A percentile compares a stretch with the other conserved stretches of the same genome.
Evolutionary conservation across 2,797 vertebrate species (phyloP).

Genomic region (Cetoscarus ocellatus): DNA sequence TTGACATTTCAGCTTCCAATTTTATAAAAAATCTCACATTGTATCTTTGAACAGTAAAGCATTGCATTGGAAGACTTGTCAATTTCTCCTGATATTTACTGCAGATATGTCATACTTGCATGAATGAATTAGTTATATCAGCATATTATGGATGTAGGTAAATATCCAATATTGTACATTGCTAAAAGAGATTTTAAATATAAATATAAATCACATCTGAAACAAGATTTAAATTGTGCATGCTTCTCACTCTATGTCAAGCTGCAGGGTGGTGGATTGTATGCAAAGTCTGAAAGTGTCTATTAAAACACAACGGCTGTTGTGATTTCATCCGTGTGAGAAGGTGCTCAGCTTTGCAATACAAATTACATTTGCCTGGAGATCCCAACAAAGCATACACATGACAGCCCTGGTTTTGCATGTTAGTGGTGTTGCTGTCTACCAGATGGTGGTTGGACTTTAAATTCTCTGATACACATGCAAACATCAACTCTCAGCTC

Average conservation of each 20-base stretch:
- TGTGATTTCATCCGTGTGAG: slow-evolving; percentile 47
- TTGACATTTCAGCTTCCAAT: no score
- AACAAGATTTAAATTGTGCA: slow-evolving; percentile 27
- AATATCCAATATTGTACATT: no score
- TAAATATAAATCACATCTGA: neutral
- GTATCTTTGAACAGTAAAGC: no score
- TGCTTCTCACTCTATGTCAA: neutral
- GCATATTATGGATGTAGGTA: no score
- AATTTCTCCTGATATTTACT: no score
- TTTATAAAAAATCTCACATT: no score
- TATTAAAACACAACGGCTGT: slow-evolving; percentile 32
- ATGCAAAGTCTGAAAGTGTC: slow-evolving; percentile 59
- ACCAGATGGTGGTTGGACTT: slow-evolving; percentile 55
- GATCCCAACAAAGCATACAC: slow-evolving; percentile 47
- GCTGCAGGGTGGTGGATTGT: slow-evolving; percentile 9
- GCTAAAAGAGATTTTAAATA: no score
- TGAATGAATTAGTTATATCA: no score
- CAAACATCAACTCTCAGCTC: slow-evolving; percentile 43
- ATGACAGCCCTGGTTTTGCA: slow-evolving; percentile 57
- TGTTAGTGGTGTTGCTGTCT: slow-evolving; percentile 55
- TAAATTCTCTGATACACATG: slow-evolving; percentile 52
- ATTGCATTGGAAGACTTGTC: no score
- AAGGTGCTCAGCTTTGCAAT: slow-evolving; percentile 58
- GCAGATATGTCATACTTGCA: no score
- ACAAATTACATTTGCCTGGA: slow-evolving; percentile 65